Conservation (phyloP, 2,797 vertebrate species). For the Microctenopoma steveboyesi region DNA sequence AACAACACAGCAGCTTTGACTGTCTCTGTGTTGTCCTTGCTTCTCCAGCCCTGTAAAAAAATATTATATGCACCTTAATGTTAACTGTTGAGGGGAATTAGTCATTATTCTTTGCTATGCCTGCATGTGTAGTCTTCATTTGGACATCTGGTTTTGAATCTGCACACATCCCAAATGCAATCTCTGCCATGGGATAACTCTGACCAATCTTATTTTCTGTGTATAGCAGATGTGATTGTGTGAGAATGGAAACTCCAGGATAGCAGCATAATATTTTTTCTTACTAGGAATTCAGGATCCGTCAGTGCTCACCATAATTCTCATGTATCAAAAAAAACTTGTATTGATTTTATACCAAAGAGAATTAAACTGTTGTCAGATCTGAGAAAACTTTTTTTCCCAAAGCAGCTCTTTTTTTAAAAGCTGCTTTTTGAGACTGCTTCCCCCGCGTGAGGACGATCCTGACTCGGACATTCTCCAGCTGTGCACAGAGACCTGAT, state of each 20-base stretch:
- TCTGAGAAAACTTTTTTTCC: not conserved
- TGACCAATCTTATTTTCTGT: constrained; percentile 24
- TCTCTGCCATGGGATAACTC: not conserved
- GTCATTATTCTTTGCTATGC: constrained; percentile 13
- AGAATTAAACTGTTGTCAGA: constrained; percentile 13
- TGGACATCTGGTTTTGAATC: constrained; percentile 27
- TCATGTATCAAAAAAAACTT: constrained; percentile 4
- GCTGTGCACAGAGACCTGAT: too few relatives aligned
- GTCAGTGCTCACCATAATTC: not conserved
- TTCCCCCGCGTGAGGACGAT: too few relatives aligned
- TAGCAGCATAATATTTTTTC: not conserved
- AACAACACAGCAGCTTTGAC: constrained; percentile 50
- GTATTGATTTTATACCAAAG: constrained; percentile 19
- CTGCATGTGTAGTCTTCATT: constrained; percentile 19
- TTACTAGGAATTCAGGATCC: not conserved
- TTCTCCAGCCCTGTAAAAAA: constrained; percentile 24
- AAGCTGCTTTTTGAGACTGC: too few relatives aligned
- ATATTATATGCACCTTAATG: constrained; percentile 29
- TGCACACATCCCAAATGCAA: constrained; percentile 12
- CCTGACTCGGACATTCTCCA: too few relatives aligned
- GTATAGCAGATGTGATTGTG: constrained; percentile 12
- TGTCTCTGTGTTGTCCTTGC: constrained; percentile 7
- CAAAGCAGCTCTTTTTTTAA: not conserved
- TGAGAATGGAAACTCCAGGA: constrained; percentile 21
- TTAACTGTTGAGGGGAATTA: constrained; percentile 18